These are phyloP conservation scores for Pelmatolapia mariae DNA, from an alignment of 2,113 vertebrate species.

Conservation along the genomic window DNA sequence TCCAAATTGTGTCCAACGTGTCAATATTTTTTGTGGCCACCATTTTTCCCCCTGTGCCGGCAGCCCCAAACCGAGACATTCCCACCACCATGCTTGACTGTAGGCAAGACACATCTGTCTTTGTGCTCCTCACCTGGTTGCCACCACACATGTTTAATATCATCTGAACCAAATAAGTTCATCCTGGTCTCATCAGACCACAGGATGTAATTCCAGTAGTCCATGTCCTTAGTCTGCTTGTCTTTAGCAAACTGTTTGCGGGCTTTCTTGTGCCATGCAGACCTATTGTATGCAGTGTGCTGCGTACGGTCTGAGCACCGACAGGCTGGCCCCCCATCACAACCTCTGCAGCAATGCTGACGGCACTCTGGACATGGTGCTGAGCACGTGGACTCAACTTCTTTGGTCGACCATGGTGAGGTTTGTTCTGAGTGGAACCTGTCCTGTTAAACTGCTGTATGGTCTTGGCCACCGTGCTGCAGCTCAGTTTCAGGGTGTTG, in stretches of 20 bases:
- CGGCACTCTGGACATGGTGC: background rate
- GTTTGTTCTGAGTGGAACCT: background rate
- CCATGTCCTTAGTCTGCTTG: background rate
- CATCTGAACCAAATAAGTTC: background rate
- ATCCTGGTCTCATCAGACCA: background rate
- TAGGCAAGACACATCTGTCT: background rate
- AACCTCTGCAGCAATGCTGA: background rate
- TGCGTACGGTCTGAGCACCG: background rate
- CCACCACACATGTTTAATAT: background rate
- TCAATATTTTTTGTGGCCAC: background rate
- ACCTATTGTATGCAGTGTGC: background rate
- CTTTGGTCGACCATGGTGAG: background rate
- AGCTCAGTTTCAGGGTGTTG: background rate
- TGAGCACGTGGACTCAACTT: background rate
- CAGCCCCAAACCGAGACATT: background rate
- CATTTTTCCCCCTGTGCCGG: rapidly evolving
- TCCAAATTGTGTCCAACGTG: background rate
- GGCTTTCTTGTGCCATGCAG: background rate
- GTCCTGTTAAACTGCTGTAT: background rate
- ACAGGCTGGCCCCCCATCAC: background rate
- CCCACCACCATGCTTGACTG: background rate
- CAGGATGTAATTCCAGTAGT: background rate
- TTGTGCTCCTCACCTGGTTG: background rate
- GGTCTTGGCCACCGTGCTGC: background rate
- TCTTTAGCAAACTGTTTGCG: background rate